Evolutionary conservation across 23 tunicate genomes (phyloP).

Genomic region (Halocynthia aurantium): DNA sequence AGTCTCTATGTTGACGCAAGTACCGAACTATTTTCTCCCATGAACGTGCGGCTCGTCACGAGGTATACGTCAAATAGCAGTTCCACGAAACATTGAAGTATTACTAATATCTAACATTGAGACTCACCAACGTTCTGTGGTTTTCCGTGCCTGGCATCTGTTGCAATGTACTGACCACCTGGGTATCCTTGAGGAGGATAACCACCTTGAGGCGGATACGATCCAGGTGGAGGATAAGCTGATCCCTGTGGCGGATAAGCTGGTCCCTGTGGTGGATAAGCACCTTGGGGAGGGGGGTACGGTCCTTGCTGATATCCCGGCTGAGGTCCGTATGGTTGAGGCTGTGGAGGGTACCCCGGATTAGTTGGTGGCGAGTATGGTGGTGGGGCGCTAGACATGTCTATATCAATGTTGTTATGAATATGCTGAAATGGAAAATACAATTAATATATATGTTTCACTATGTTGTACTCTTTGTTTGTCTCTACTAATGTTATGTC

Average conservation of each 20-base stretch:
- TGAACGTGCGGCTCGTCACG: no score
- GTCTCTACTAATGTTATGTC: no score
- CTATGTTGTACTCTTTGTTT: no score
- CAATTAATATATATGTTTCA: no score
- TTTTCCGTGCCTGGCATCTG: constrained; percentile 45
- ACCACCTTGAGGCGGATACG: constrained; percentile 50
- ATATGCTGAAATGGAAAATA: no score
- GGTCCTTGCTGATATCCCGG: constrained; percentile 42
- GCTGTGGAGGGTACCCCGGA: constrained; percentile 21
- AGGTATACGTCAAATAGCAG: no score
- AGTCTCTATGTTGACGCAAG: no score
- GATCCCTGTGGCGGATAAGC: constrained; percentile 25
- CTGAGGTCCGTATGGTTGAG: constrained; percentile 32
- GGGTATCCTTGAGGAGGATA: constrained; percentile 49
- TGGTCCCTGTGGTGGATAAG: constrained; percentile 38
- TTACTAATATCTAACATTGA: neutral
- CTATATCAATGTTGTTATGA: neutral
- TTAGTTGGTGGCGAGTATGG: constrained; percentile 41
- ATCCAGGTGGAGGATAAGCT: constrained; percentile 31
- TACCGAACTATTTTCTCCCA: no score
- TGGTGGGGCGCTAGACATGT: constrained; percentile 48
- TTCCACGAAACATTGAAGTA: neutral
- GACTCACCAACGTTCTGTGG: constrained; percentile 42
- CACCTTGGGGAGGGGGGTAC: constrained; percentile 47
- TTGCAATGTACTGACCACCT: constrained; percentile 30